Base-by-base conservation (phyloP, 2,888 invertebrate genomes). In the Caenorhabditis panamensis region DNA sequence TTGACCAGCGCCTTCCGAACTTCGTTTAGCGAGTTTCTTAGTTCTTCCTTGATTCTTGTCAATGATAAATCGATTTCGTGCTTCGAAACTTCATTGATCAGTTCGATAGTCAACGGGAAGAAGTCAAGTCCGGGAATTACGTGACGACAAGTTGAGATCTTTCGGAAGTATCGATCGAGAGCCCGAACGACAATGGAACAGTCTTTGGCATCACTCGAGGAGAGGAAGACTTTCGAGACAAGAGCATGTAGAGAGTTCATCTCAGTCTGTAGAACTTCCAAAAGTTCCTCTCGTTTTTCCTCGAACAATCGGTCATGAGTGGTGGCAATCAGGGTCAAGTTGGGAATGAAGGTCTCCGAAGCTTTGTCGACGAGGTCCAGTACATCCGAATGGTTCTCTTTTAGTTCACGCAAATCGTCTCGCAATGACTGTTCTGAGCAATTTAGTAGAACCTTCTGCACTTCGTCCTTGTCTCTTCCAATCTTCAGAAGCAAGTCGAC, bases 351-450 rank as follows among this genome's bases (percentile, higher is more conserved):
- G 18, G 85, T 82, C 20, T 87, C 89, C 36, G 88, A 87, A 11
- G 88, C 90, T 59, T 82, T 79, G 68, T 91, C 91, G 3, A 90
- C 89, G 24, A 91, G 86, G 71, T 91, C 89, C 41, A 91, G 72
- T 13, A 91, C 86, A 76, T 91, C 82, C 16, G 82, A 75, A 58
- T 82, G 69, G 41, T 47, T 68, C n/a, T 67, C 26, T 26, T 69
- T 56, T 2, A 85, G 51, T 11, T 67, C 56, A 24, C 67, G 63
- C 64, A 85, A 41, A 79, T 85, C 85, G 4, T 58, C 54, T 16
- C 64, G 20, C 22, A 85, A 64, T 16, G 80, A 76, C 20, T 56
- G 47, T 54, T 83, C 67, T 1, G 82, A 77, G 37, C 80, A 77
- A 9, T 20, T 63, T 18, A 82, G 56, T 8, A 85, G 49, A 24